Percentiles rank a stretch among this genome's conserved stretches.
Conservation (phyloP, 2,797 vertebrate species). For the Rhynchonycteris naso region DNA sequence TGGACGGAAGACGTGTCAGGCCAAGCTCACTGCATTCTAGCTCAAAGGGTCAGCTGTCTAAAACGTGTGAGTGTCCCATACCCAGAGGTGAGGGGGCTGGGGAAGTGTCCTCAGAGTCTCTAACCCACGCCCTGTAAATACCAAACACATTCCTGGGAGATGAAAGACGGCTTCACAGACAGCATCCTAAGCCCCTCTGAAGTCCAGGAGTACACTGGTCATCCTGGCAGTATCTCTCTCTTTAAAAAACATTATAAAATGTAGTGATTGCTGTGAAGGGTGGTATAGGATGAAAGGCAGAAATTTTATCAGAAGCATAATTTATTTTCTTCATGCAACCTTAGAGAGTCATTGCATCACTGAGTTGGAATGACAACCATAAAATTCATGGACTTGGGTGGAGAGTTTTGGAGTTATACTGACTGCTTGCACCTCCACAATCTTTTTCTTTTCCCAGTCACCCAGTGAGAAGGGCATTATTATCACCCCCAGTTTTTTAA, state of each 20-base stretch:
- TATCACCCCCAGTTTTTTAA: neutral
- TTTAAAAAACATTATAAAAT: neutral
- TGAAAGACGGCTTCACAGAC: conserved; percentile 31
- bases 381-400: neutral
- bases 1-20: conserved; percentile 56
- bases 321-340: neutral
- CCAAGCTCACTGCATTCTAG: conserved; percentile 23
- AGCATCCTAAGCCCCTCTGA: neutral
- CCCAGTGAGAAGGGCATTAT: neutral
- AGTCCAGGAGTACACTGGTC: neutral
- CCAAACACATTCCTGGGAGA: conserved; percentile 40
- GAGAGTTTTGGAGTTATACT: neutral
- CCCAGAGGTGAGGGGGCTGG: neutral
- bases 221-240: neutral
- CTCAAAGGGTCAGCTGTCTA: neutral
- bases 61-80: neutral
- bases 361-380: neutral
- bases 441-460: neutral
- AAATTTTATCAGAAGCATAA: neutral
- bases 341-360: neutral
- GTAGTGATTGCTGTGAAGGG: neutral
- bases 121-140: conserved; percentile 25
- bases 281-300: neutral
- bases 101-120: neutral
- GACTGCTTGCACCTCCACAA: neutral